These are phyloP conservation scores for Rousettus leschenaultii DNA, from an alignment of 2,113 vertebrate genomes.

Conservation along the genomic window DNA sequence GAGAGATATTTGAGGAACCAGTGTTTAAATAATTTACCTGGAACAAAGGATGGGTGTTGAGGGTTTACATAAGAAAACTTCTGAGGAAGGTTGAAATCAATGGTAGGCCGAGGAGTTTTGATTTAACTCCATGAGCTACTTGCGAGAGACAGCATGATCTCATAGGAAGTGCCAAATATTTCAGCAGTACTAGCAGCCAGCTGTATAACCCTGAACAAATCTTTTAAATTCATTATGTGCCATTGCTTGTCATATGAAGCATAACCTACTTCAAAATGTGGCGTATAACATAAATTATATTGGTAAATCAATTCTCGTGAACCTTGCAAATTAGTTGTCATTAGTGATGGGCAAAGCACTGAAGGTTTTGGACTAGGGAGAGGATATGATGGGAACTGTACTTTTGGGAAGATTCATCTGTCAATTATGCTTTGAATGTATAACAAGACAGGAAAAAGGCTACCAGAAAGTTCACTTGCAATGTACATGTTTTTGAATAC, in stretches of 20 bases:
- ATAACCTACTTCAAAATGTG: background rate
- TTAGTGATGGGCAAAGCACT: background rate
- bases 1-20: background rate
- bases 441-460: background rate
- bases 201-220: background rate
- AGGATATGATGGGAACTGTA: background rate
- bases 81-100: background rate
- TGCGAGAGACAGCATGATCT: background rate
- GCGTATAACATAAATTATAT: background rate
- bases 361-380: background rate
- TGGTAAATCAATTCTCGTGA: background rate
- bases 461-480: background rate
- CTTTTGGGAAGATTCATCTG: background rate
- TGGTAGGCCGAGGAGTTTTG: background rate
- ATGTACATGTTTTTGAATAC: background rate
- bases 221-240: background rate
- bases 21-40: background rate
- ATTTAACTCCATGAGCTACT: background rate
- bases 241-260: background rate
- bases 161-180: background rate
- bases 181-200: background rate
- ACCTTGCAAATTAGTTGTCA: background rate
- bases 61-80: background rate
- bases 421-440: background rate
- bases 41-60: background rate